Evolutionary conservation across 2,888 invertebrate genomes (phyloP).

Genomic region (Hydroisotoma schaefferi): DNA sequence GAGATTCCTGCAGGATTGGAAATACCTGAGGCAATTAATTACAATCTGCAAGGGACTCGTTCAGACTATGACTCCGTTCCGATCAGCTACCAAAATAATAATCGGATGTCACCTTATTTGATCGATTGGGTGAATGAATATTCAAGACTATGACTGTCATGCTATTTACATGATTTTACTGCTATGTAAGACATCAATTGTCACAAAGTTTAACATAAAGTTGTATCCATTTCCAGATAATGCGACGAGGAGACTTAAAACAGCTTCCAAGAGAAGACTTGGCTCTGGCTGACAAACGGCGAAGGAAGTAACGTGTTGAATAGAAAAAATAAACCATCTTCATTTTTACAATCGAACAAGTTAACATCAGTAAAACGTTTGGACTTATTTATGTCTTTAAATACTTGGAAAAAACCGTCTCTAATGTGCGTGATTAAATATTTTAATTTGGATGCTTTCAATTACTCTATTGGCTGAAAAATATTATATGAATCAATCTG

Average conservation of each 20-base stretch:
- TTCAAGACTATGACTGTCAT: background rate
- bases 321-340: no score
- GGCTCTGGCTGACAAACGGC: constrained; percentile 11
- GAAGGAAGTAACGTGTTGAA: no score
- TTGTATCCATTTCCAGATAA: background rate
- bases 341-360: no score
- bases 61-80: constrained; percentile 13
- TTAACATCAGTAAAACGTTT: no score
- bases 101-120: constrained; percentile 37
- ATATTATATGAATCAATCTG: no score
- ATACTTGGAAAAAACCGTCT: no score
- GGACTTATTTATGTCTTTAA: no score
- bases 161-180: no score
- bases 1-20: constrained; percentile 29
- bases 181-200: background rate
- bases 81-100: constrained; percentile 8
- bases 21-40: constrained; percentile 6
- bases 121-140: constrained; percentile 38
- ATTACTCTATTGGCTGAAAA: no score
- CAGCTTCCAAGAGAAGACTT: constrained; percentile 14
- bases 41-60: background rate
- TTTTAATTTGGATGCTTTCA: no score
- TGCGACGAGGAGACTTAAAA: constrained; percentile 20
- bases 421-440: no score
- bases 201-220: background rate